Conservation (phyloP, 2,888 invertebrate genomes). For the Chrysolina oricalcia region DNA sequence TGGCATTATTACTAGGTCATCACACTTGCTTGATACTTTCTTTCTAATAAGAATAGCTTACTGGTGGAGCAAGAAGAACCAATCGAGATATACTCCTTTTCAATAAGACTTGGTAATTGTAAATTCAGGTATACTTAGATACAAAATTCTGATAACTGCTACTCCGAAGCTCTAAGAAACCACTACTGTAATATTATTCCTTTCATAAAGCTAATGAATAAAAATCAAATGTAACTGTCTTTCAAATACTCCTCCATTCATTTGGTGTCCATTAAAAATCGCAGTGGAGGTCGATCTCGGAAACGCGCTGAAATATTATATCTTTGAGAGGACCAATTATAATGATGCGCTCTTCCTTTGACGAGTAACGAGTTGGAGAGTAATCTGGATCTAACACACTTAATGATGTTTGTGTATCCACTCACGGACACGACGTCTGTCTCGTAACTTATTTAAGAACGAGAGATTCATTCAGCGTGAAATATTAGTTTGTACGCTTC, state of each 20-base stretch:
- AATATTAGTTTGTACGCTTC: background rate
- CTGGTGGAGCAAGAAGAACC: no score
- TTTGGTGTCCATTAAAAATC: background rate
- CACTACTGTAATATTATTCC: no score
- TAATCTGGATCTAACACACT: constrained; percentile 10
- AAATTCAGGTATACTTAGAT: no score
- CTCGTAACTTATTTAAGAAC: constrained; percentile 9
- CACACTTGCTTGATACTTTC: no score
- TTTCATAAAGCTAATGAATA: no score
- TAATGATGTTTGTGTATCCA: constrained; percentile 15
- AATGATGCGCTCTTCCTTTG: constrained; percentile 22
- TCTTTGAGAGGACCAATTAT: constrained; percentile 14
- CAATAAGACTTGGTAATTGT: no score
- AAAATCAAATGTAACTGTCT: background rate
- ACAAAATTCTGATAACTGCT: no score
- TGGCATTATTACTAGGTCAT: no score
- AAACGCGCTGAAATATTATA: background rate
- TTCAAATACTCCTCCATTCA: background rate
- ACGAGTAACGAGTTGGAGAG: background rate
- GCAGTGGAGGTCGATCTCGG: background rate
- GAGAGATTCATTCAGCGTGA: constrained; percentile 5
- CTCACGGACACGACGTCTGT: background rate
- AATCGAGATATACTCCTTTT: no score
- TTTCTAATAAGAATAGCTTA: no score
- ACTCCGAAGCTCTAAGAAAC: no score